Base-by-base conservation (phyloP, 1,140 invertebrate species). In the Pteromalus puparum region DNA sequence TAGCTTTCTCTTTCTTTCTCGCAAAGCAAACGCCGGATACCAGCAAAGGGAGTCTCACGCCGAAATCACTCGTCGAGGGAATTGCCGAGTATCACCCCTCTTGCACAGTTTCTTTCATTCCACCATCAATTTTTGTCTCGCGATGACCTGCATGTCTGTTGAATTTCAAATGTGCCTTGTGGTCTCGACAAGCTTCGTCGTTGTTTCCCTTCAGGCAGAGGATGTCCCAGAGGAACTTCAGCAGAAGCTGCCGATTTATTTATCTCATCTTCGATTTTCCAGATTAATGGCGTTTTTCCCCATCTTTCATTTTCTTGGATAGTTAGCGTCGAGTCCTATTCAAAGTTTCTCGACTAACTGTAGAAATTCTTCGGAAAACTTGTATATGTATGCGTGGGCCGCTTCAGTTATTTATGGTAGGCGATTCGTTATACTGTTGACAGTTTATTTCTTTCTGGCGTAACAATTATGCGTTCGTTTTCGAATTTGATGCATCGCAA, bases 31-130 rank as follows among this genome's bases (percentile, higher is more conserved):
- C 2, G 30, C 21, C 15, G 9, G 72, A 4, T 6, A 30, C 18
- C 21, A 61, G 53, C 18, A n/a, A 15, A 61, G 53, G 53, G 18
- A 21, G 30, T n/a, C 18, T 30, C 18, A n/a, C 4, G 79, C 38
- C 38, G 30, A 81, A 72, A 46, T 81, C 79, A 24, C 67, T 46
- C 67, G 79, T 72, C 34, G 48, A 81, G 79, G 79, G 79, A 81
- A 81, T 81, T 67, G 67, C 65, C 65, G 38, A 48, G 15, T 26
- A 67, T 13, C 10, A 1, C 53, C n/a, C 46, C 28, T 79, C 48
- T n/a, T 1, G 18, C 28, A 65, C 0, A 21, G 26, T n/a, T 21
- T 18, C n/a, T n/a, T 75, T n/a, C 42, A 42, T n/a, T 75, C 42
- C 30, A 34, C 61, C 77, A 30, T 77, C 53, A 13, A 77, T 77